Evolutionary conservation across 2,797 vertebrate genomes (phyloP), one percentile per base, ranked within the genome.

Genomic region (Harpagifer antarcticus): DNA sequence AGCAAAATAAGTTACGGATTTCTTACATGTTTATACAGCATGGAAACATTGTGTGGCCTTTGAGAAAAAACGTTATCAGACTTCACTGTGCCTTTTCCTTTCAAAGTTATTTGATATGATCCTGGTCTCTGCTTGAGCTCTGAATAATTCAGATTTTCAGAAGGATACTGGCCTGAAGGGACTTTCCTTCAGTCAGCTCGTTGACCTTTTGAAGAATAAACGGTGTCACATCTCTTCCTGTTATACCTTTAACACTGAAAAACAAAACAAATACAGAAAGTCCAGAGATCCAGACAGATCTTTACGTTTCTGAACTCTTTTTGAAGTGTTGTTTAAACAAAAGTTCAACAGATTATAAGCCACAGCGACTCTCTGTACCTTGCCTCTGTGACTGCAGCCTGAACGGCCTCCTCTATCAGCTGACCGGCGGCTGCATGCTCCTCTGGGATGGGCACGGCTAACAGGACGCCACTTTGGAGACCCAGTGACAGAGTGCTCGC

Each of bases 81-180:
- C 13, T 45, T 55, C 7, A 47, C 40, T 27, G 2, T 10, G 15
- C 17, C 8, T 3, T 33, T 19, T 40, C 23, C 13, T 68, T 52
- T 55, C 56, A 17, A 55, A 27, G 70, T 1, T 57, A 55, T 48
- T 61, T 82, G 43, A 52, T 47, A 50, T 23, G 15, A 70, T 79
- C 19, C 58, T 37, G 14, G 58, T 60, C 8, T 71, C 4, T 67
- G 54, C 31, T 17, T 27, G 27, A 42, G 13, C 9, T 67, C 33
- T 69, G 10, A 64, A 5, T 45, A 2, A 53, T 50, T 70, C 12
- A 45, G 48, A 77, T 65, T 64, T 65, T 83, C 48, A 62, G 79
- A 93, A 95, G 94, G 96, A 98, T 98, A 97, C 97, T 98, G 76
- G 96, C 95, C 74, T 93, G 92, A 69, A 98, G 78, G 1, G 97